Conservation (phyloP, 2,888 invertebrate genomes). For the Drosophila quinaria region DNA sequence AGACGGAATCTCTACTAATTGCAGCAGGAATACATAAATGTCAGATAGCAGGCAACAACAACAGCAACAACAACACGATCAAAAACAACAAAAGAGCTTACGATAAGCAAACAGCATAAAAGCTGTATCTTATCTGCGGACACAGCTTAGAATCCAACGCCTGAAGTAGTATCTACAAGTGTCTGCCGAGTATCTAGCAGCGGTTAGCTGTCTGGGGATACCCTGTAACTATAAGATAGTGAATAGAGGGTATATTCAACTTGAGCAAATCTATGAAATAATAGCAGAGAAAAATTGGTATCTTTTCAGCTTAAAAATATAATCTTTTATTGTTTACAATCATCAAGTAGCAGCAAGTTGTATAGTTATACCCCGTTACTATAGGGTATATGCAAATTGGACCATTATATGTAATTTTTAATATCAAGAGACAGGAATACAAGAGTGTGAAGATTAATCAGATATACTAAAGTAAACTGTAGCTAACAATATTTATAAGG, state of each 20-base stretch:
- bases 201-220: constrained; percentile 22
- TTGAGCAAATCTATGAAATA: neutral
- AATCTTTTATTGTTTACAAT: neutral
- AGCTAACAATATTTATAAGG: no score
- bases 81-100: constrained; percentile 24
- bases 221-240: neutral
- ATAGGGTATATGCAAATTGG: neutral
- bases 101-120: constrained; percentile 48
- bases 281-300: neutral
- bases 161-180: constrained; percentile 25
- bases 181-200: constrained; percentile 30
- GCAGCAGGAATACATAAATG: constrained; percentile 36
- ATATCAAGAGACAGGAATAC: no score
- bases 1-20: constrained; percentile 48
- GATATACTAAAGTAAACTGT: neutral
- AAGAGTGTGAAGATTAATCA: neutral
- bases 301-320: neutral
- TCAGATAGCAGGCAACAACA: constrained; percentile 18
- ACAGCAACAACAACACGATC: constrained; percentile 2
- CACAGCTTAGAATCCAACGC: constrained; percentile 56
- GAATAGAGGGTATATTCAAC: neutral
- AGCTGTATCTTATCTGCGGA: constrained; percentile 54
- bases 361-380: neutral
- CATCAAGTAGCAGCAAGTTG: neutral
- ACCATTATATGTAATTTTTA: neutral